Evolutionary conservation across 1,140 invertebrate genomes (phyloP).

Genomic region (Ceratosolen fusciceps): DNA sequence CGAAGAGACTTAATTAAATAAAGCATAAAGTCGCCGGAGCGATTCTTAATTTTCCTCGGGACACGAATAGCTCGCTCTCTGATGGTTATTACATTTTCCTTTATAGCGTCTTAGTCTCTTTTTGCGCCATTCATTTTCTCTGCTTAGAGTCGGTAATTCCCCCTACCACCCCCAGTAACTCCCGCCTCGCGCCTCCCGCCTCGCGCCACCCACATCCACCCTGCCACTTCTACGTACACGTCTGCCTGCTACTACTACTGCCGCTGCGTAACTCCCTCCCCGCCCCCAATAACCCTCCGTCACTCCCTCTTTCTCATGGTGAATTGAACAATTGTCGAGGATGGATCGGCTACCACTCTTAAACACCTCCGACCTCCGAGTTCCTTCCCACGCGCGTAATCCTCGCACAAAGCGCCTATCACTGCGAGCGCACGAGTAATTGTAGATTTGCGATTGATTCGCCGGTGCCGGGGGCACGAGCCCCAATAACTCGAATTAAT

Average conservation of each 20-base stretch:
- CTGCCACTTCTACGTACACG: not conserved
- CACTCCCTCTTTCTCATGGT: constrained; percentile 43
- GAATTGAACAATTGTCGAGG: constrained; percentile 60
- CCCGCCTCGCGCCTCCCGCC: not conserved
- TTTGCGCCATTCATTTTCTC: not conserved
- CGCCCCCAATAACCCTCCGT: too few species aligned
- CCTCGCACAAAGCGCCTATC: not conserved
- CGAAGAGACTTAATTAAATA: not conserved
- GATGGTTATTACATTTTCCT: not conserved
- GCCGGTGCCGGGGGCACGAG: not conserved
- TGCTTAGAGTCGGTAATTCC: not conserved
- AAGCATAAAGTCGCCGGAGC: not conserved
- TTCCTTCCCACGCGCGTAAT: constrained; percentile 57
- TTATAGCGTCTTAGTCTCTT: not conserved
- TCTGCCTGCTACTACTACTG: not conserved
- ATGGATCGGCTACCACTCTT: constrained; percentile 51
- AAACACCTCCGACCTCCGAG: constrained; percentile 54
- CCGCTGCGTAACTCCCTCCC: too few species aligned
- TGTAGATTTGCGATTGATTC: constrained; percentile 31
- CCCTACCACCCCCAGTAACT: too few species aligned
- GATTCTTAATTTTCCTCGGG: not conserved
- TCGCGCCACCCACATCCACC: not conserved
- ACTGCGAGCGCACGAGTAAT: constrained; percentile 6
- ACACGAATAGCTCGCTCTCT: not conserved
- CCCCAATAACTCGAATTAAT: not conserved